Evolutionary conservation across 2,113 vertebrate genomes (phyloP).

Genomic region (Eira barbara): DNA sequence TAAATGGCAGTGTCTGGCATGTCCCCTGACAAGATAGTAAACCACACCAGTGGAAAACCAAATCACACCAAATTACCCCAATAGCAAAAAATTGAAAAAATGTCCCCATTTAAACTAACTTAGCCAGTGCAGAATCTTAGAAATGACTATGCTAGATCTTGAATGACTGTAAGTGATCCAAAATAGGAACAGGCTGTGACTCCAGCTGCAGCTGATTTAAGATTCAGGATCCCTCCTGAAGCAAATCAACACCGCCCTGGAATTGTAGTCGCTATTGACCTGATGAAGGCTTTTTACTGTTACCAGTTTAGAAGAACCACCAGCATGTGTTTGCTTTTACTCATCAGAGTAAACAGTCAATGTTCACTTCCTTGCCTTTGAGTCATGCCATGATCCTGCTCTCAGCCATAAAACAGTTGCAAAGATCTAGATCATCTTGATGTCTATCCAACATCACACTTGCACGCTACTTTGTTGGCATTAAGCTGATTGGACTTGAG

Average conservation of each 20-base stretch:
- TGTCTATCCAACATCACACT: not conserved
- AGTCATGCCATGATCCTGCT: not conserved
- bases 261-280: fast-evolving
- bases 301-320: not conserved
- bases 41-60: not conserved
- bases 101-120: not conserved
- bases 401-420: not conserved
- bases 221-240: not conserved
- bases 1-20: not conserved
- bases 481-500: not conserved
- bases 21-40: not conserved
- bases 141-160: not conserved
- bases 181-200: not conserved
- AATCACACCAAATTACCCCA: not conserved
- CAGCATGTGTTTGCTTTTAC: not conserved
- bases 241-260: not conserved
- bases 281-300: not conserved
- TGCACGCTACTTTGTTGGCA: not conserved
- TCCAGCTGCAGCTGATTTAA: not conserved
- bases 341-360: not conserved
- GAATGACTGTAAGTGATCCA: not conserved
- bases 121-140: not conserved
- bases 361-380: not conserved
- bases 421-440: not conserved
- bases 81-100: not conserved